Evolutionary conservation across 2,113 vertebrate species (phyloP).

Genomic region (Megaleporinus macrocephalus): DNA sequence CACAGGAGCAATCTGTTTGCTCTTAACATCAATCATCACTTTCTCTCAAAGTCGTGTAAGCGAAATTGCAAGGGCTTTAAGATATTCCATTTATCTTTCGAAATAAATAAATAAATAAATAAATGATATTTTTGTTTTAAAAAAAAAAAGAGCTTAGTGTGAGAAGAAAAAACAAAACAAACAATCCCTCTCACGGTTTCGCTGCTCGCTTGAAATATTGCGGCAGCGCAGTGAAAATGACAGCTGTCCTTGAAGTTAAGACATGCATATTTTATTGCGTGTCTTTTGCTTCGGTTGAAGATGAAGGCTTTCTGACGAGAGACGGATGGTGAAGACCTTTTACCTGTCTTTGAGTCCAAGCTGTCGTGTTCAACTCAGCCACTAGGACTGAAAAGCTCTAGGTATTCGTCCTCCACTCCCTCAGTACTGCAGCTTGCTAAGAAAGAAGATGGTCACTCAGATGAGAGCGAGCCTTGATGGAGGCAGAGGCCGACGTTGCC

Average conservation of each 20-base stretch:
- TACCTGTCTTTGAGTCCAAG: neutral
- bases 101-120: neutral
- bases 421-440: conserved; percentile 8
- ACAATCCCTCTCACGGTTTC: conserved; percentile 11
- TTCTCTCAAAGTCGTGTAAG: conserved; percentile 22
- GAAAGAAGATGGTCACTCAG: conserved; percentile 49
- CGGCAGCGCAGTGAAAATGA: neutral
- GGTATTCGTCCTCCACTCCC: neutral
- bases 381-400: neutral
- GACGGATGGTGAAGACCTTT: conserved; percentile 1
- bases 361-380: neutral
- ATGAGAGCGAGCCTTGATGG: conserved; percentile 53
- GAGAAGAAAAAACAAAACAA: conserved; percentile 9
- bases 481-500: conserved; percentile 43
- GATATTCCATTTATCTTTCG: conserved; percentile 20
- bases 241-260: conserved; percentile 19
- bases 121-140: neutral
- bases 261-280: conserved; percentile 23
- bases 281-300: neutral
- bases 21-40: conserved; percentile 42
- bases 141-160: conserved; percentile 11
- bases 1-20: conserved; percentile 48
- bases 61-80: conserved; percentile 40
- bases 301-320: neutral
- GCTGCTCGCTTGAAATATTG: conserved; percentile 10